Evolutionary conservation across 2,888 invertebrate genomes (phyloP), one percentile per base, ranked within the genome.

Genomic region (Chrysodeixis includens): DNA sequence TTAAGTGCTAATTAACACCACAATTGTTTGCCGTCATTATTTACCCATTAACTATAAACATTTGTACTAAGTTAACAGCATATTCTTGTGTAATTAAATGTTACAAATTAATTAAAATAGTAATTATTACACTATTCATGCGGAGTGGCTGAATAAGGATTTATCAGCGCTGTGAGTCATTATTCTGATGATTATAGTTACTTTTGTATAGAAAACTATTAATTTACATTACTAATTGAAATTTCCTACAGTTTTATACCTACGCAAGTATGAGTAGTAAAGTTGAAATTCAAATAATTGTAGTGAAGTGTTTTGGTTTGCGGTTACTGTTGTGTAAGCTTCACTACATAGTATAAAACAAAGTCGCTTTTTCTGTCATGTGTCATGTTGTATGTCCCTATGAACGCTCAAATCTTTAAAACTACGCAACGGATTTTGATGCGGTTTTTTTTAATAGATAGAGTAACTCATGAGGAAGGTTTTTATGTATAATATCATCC

Each of bases 31-130:
- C 10, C 10, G 9, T 12, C 14, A 30, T 56, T 62, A 62, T 56
- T 61, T 74, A 18, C 26, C 55, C 52, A 52, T 61, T 69, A 20
- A 18, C 35, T 30, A 54, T 62, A 49, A 40, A 32, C 52, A 20
- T 20, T 49, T 20, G 9, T 18, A 49, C 46, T 10, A 20, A 49
- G 46, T 20, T 18, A 49, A 49, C 46, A 18, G 20, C 12, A n/a
- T n/a, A 40, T 40, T 40, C n/a, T 40, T 40, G 40, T 40, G n/a
- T 40, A 40, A 40, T 35, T n/a, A 40, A 40, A 40, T 40, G 40
- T 40, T 40, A 14, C 12, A 35, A 12, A 40, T n/a, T 40, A 40
- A 40, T 40, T 40, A 3, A n/a, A n/a, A n/a, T 6, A 1, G 40
- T 40, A 40, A 35, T 40, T 40, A 40, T 40, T 40, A 40, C 14